Evolutionary conservation across 2,113 vertebrate genomes (phyloP).

Genomic region (Mastomys coucha): DNA sequence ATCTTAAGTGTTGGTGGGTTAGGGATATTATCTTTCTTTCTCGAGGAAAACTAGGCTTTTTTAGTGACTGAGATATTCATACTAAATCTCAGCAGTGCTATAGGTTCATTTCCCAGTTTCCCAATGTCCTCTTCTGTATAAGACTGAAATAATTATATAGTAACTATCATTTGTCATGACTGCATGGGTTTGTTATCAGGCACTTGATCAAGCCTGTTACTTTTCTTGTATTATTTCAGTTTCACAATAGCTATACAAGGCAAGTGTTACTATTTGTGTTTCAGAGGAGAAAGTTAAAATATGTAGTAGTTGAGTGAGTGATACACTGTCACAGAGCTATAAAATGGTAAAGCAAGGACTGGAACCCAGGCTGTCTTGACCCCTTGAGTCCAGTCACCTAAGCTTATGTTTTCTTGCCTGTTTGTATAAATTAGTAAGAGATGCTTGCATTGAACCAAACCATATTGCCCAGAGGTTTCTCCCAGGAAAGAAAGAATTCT

Average conservation of each 20-base stretch:
- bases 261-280: background rate
- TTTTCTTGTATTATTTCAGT: background rate
- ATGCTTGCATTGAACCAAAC: background rate
- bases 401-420: background rate
- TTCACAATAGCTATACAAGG: background rate
- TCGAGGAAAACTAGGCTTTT: background rate
- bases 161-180: background rate
- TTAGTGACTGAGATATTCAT: background rate
- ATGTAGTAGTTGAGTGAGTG: background rate
- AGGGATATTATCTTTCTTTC: background rate
- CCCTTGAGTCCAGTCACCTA: background rate
- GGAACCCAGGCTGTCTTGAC: background rate
- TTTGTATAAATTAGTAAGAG: background rate
- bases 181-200: background rate
- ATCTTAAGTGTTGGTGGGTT: constrained; percentile 31
- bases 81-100: background rate
- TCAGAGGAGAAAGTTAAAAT: constrained; percentile 32
- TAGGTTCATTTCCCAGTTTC: constrained; percentile 20
- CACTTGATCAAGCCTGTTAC: background rate
- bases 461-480: background rate
- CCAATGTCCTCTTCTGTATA: constrained; percentile 29
- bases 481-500: background rate
- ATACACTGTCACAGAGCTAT: background rate
- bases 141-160: background rate
- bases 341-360: constrained; percentile 4